These are phyloP conservation scores for Meiosimyza platycephala DNA, from an alignment of 2,888 invertebrate genomes.

Conservation along the genomic window DNA sequence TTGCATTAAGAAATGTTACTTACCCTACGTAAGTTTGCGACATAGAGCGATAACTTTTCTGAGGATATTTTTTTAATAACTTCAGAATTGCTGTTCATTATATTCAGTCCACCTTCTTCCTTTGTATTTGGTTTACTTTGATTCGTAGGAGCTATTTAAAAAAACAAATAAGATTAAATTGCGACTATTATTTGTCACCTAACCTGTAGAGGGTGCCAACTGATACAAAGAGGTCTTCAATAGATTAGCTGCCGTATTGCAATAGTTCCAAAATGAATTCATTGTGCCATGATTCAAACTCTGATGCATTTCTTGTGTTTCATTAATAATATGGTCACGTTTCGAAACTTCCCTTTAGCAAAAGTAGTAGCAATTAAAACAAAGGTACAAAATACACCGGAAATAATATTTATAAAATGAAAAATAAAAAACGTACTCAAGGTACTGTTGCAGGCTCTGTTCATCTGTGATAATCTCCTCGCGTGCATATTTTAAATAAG, in stretches of 20 bases:
- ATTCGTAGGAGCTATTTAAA: constrained; percentile 49
- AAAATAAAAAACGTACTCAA: constrained; percentile 60
- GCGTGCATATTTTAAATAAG: constrained; percentile 58
- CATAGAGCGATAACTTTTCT: constrained; percentile 79
- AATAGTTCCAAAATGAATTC: constrained; percentile 67
- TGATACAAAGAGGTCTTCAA: constrained; percentile 65
- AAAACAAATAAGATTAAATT: constrained; percentile 9
- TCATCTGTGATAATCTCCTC: constrained; percentile 69
- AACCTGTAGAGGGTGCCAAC: constrained; percentile 60
- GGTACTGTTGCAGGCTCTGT: constrained; percentile 67
- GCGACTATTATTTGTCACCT: constrained; percentile 6
- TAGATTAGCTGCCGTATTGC: constrained; percentile 63
- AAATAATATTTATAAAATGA: background rate
- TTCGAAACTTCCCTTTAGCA: constrained; percentile 52
- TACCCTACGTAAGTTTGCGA: constrained; percentile 81
- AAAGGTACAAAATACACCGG: background rate
- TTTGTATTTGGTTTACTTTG: constrained; percentile 60
- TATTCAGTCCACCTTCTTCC: constrained; percentile 61
- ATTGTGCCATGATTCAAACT: constrained; percentile 52
- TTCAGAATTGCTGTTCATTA: constrained; percentile 64
- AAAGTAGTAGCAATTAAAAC: background rate
- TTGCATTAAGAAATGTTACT: constrained; percentile 45
- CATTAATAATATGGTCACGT: constrained; percentile 56
- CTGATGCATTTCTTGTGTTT: constrained; percentile 53
- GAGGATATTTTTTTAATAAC: constrained; percentile 68